Percentiles rank a stretch among this genome's conserved stretches.
Conservation (phyloP, 1,140 invertebrate genomes). For the Heliconius eleuchia region DNA sequence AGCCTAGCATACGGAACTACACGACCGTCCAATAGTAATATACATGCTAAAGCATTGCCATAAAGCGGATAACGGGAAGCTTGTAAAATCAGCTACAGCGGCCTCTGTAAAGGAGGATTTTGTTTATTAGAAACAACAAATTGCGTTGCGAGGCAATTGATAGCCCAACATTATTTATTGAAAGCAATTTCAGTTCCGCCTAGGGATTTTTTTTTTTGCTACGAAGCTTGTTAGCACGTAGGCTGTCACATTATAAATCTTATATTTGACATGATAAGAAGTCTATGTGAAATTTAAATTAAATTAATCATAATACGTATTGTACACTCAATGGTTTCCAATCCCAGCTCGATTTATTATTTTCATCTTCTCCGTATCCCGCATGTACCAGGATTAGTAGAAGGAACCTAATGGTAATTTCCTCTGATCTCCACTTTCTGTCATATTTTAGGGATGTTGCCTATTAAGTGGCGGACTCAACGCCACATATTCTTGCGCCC, state of each 20-base stretch:
- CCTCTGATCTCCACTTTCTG: too few species aligned
- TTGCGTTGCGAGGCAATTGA: constrained; percentile 62
- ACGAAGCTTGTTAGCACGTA: not conserved
- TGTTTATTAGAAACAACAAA: constrained; percentile 70
- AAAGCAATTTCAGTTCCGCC: constrained; percentile 52
- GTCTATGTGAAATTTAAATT: not conserved
- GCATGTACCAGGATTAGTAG: too few species aligned
- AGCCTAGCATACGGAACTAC: not conserved
- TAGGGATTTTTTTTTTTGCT: not conserved
- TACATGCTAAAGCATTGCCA: constrained; percentile 57
- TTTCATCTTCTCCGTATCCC: too few species aligned
- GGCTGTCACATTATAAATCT: not conserved
- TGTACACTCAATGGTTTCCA: not conserved
- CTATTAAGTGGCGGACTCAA: too few species aligned
- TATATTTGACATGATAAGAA: not conserved
- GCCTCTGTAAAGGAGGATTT: constrained; percentile 66
- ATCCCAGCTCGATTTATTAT: too few species aligned
- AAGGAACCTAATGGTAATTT: too few species aligned
- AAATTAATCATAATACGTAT: not conserved
- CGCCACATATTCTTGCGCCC: too few species aligned
- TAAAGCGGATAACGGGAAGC: constrained; percentile 54
- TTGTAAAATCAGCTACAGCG: constrained; percentile 65
- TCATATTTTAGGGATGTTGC: too few species aligned
- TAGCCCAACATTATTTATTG: constrained; percentile 64
- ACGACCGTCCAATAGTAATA: constrained; percentile 17